Evolutionary conservation across 2,888 invertebrate species (phyloP).

Genomic region (Oxytorus armatus): DNA sequence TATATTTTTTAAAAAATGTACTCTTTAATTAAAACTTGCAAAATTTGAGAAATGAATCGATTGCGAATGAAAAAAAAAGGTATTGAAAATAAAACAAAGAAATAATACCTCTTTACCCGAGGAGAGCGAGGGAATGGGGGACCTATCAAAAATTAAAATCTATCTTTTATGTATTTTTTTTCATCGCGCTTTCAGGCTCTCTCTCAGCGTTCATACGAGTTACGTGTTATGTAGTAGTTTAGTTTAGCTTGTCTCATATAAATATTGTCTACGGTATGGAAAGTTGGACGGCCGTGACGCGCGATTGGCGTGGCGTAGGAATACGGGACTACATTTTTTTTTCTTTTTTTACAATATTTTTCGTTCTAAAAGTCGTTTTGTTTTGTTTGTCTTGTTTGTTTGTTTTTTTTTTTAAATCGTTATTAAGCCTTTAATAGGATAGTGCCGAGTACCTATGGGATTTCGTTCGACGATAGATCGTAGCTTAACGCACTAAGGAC

Average conservation of each 20-base stretch:
- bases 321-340: conserved; percentile 78
- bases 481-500: conserved; percentile 61
- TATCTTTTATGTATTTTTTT: too few species aligned
- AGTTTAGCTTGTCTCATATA: conserved; percentile 83
- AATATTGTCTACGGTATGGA: conserved; percentile 84
- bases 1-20: conserved; percentile 3
- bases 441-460: conserved; percentile 60
- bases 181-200: conserved; percentile 71
- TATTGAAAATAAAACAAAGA: neutral
- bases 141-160: conserved; percentile 67
- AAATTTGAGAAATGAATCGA: conserved; percentile 49
- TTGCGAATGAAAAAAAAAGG: conserved; percentile 36
- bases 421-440: conserved; percentile 61
- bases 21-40: neutral
- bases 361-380: conserved; percentile 30
- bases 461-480: conserved; percentile 57
- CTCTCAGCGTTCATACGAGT: conserved; percentile 75
- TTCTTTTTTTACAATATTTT: conserved; percentile 15
- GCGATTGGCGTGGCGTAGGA: conserved; percentile 82
- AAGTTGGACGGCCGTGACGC: conserved; percentile 82
- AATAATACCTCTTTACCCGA: conserved; percentile 8
- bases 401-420: conserved; percentile 33
- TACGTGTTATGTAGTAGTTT: conserved; percentile 76
- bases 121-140: conserved; percentile 17
- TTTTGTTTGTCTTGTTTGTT: conserved; percentile 33